Base-by-base conservation (phyloP, 2,888 invertebrate species). In the Hypsopygia costalis region DNA sequence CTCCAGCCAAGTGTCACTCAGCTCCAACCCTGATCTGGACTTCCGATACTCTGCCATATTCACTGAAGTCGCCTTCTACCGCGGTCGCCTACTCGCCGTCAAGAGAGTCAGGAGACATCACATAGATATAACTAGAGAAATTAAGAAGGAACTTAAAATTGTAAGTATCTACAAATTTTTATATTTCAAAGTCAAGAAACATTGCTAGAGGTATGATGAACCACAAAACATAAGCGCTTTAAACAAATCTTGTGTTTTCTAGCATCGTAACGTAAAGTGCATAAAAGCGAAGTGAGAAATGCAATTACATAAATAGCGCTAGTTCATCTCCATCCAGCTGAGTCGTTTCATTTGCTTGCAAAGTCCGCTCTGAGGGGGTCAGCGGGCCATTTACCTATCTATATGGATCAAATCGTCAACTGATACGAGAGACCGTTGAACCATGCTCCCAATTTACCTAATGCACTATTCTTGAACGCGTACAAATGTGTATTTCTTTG, bases 141-240 rank as follows among this genome's bases (percentile, higher is more conserved):
- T 97, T 91, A 97, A 97, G 72, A 97, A 96, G 72, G 97, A 98
- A 81, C 90, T 98, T 1, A 97, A 97, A 91, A 92, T 95, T 83
- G 95, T 95, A 75, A 90, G 91, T 78, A 41, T 25, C 7, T 25
- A 5, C 25, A 1, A 25, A 21, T 34, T 21, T 30, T 1, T 11
- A 9, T 21, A n/a, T n/a, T n/a, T n/a, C n/a, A n/a, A n/a, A n/a
- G n/a, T n/a, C n/a, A n/a, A n/a, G n/a, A n/a, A 20, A 16, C 16
- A 4, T 16, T 16, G 16, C 16, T 16, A 16, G n/a, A n/a, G n/a
- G n/a, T n/a, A n/a, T n/a, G n/a, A n/a, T 4, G 16, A 16, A 16
- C 4, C 16, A 16, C 16, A 16, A 4, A 16, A 16, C 16, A 16
- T 16, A 16, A 3, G 16, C 16, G 4, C 16, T 16, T 4, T 16